phyloP scores from a whole-genome alignment of 2,113 vertebrate genomes.

The Petaurus breviceps region DNA sequence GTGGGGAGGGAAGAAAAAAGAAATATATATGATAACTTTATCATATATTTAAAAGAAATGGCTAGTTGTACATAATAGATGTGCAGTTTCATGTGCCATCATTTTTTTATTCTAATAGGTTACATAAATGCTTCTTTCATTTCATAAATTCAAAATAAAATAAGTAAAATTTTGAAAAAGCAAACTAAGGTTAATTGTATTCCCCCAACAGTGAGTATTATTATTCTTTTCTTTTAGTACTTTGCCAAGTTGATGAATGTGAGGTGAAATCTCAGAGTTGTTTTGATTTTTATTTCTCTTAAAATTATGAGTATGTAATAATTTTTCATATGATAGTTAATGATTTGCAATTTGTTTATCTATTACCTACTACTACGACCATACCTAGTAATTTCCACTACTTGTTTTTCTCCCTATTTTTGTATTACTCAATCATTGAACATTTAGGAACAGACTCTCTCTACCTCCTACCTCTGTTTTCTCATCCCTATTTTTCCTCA shows the following conservation, averaged over 20 bases:
- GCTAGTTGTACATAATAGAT: not conserved
- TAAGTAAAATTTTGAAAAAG: not conserved
- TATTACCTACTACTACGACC: not conserved
- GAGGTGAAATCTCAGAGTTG: not conserved
- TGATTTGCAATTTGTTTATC: not conserved
- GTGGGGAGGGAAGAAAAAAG: not conserved
- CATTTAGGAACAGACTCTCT: not conserved
- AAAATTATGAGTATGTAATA: not conserved
- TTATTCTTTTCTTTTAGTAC: not conserved
- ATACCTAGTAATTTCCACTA: not conserved
- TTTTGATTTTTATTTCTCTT: not conserved
- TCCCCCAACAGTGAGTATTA: not conserved
- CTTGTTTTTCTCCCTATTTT: not conserved
- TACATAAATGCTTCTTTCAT: not conserved
- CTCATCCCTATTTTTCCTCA: not conserved
- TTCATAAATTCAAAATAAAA: not conserved
- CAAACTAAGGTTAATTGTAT: not conserved
- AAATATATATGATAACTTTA: not conserved
- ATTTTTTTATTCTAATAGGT: not conserved
- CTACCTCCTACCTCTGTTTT: not conserved
- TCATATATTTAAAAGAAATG: not conserved
- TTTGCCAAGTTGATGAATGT: not conserved
- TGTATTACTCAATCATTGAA: not conserved
- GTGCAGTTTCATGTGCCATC: not conserved
- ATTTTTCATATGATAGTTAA: not conserved